phyloP scores from a whole-genome alignment of 2,888 invertebrate genomes.

The Cephus runcator region DNA sequence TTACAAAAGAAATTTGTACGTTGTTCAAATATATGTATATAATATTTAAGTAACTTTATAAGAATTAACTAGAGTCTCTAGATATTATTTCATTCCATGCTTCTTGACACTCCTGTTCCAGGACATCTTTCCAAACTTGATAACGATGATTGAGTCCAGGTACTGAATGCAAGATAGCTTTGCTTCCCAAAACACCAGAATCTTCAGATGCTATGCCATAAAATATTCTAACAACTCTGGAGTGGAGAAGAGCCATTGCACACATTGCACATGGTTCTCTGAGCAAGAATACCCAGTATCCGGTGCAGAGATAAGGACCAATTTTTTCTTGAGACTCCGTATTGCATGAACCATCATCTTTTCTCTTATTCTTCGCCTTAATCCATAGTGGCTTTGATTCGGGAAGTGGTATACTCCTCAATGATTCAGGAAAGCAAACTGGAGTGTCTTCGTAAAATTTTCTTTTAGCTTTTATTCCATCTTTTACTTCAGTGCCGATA shows the following conservation, averaged over 20 bases:
- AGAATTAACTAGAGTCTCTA: not conserved
- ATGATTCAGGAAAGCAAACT: conserved; percentile 44
- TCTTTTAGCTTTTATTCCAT: conserved; percentile 17
- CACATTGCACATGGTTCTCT: conserved; percentile 95
- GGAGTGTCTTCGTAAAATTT: conserved; percentile 28
- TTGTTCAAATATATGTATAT: not conserved
- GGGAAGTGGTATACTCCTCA: conserved; percentile 37
- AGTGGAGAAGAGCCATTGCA: conserved; percentile 93
- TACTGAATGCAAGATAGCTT: conserved; percentile 80
- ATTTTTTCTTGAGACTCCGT: conserved; percentile 53
- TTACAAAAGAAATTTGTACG: not conserved
- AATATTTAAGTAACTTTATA: not conserved
- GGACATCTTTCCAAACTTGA: conserved; percentile 81
- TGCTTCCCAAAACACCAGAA: conserved; percentile 79
- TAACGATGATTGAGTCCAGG: conserved; percentile 90
- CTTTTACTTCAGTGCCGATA: not conserved
- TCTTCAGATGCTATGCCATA: conserved; percentile 70
- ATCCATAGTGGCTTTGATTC: conserved; percentile 8
- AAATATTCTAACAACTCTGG: conserved; percentile 85
- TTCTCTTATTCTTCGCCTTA: not conserved
- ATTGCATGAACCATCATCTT: conserved; percentile 16
- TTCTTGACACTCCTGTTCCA: conserved; percentile 63
- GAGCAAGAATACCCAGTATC: conserved; percentile 84
- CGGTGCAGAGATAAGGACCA: conserved; percentile 86
- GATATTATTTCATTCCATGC: conserved; percentile 25